Evolutionary conservation across 2,888 invertebrate species (phyloP).

Genomic region (Oxycera nigricornis): DNA sequence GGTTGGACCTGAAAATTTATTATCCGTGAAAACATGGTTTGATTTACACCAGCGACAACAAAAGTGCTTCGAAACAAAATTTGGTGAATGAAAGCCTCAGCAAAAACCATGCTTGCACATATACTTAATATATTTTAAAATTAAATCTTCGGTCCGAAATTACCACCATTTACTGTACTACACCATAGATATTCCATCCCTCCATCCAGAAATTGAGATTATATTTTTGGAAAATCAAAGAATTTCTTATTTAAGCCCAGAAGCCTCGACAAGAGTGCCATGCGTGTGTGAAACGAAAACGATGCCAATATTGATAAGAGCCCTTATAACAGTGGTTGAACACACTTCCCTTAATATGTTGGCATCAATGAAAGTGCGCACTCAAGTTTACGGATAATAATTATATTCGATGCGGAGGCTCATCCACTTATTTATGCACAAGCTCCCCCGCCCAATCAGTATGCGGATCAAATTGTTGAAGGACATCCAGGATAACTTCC

Average conservation of each 20-base stretch:
- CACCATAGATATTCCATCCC: not conserved
- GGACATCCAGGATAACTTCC: not conserved
- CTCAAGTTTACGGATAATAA: conserved; percentile 36
- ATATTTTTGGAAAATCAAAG: conserved; percentile 38
- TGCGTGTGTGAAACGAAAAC: not conserved
- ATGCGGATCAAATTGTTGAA: not conserved
- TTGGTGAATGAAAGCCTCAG: not conserved
- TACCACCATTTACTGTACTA: not conserved
- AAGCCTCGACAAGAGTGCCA: not conserved
- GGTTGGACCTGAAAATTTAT: no score
- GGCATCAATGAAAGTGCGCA: conserved; percentile 21
- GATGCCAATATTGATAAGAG: not conserved
- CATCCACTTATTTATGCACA: not conserved
- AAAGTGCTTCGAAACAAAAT: no score
- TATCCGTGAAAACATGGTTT: no score
- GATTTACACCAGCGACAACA: no score
- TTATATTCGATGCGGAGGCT: conserved; percentile 20
- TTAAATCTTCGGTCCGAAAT: no score
- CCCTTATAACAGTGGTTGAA: not conserved
- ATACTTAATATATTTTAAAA: no score
- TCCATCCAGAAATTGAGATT: not conserved
- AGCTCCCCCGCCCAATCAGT: not conserved
- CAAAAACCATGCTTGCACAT: no score
- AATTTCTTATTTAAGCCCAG: conserved; percentile 24
- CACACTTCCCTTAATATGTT: not conserved